Evolutionary conservation across 2,888 invertebrate species (phyloP).

Genomic region (Drosophila tanythrix): DNA sequence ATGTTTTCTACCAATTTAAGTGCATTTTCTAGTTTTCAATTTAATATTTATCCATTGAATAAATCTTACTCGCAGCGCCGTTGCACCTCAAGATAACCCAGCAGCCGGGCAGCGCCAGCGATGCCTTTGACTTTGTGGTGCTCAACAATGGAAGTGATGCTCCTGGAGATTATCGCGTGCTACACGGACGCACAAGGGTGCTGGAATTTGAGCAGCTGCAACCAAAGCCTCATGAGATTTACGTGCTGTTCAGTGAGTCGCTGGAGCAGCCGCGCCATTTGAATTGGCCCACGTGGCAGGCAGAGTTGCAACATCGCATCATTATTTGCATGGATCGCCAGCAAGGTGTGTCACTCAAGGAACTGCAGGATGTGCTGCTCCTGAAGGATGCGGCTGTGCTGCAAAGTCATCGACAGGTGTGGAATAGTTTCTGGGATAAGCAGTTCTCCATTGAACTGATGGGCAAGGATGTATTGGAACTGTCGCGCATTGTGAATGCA

Average conservation of each 20-base stretch:
- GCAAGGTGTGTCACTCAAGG: conserved; percentile 85
- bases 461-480: conserved; percentile 84
- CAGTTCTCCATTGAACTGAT: conserved; percentile 86
- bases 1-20: not conserved
- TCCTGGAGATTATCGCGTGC: conserved; percentile 41
- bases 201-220: conserved; percentile 79
- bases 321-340: conserved; percentile 86
- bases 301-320: conserved; percentile 84
- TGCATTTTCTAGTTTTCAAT: not conserved
- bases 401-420: conserved; percentile 85
- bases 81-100: conserved; percentile 58
- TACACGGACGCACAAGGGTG: conserved; percentile 75
- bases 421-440: conserved; percentile 85
- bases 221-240: conserved; percentile 64
- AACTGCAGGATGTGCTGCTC: conserved; percentile 74
- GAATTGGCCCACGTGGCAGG: conserved; percentile 62
- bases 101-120: conserved; percentile 56
- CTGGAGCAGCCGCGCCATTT: conserved; percentile 66
- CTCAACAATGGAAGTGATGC: conserved; percentile 47
- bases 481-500: conserved; percentile 85
- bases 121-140: conserved; percentile 64
- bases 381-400: conserved; percentile 83
- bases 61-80: conserved; percentile 43
- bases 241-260: conserved; percentile 70
- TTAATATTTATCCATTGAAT: not conserved